Conservation (phyloP, 2,888 invertebrate genomes). For the Ferdinandea cuprea region DNA sequence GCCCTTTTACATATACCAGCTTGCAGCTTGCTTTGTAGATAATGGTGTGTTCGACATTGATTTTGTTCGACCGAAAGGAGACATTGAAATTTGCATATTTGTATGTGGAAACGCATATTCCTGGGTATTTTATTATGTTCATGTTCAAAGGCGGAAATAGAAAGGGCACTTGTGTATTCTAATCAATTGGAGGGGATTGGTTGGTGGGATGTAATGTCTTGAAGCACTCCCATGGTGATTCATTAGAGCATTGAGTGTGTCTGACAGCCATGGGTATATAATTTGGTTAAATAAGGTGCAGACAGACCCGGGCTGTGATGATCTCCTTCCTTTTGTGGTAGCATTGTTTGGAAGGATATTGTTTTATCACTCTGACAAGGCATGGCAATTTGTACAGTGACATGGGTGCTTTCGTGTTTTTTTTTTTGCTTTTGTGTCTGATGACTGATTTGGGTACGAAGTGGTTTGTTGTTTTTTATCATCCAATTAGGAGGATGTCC, state of each 20-base stretch:
- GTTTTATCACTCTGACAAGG: conserved; percentile 41
- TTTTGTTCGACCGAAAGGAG: conserved; percentile 53
- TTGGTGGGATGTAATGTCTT: conserved; percentile 19
- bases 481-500: neutral
- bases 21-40: neutral
- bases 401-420: conserved; percentile 2
- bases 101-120: neutral
- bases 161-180: conserved; percentile 20
- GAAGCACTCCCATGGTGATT: conserved; percentile 38
- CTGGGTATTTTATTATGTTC: conserved; percentile 32
- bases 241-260: conserved; percentile 50
- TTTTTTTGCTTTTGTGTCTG: too few relatives aligned
- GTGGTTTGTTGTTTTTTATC: neutral
- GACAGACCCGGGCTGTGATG: conserved; percentile 8
- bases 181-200: conserved; percentile 40
- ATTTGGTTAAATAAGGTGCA: conserved; percentile 54
- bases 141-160: conserved; percentile 11
- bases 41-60: conserved; percentile 48
- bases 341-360: conserved; percentile 15
- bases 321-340: conserved; percentile 31
- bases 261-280: conserved; percentile 26
- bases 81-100: conserved; percentile 37
- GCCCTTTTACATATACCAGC: conserved; percentile 21
- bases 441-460: neutral
- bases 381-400: conserved; percentile 31